Percentiles rank a stretch among this genome's conserved stretches.
phyloP scores from a whole-genome alignment of 2,797 vertebrate genomes.

The Anisognathus igniventris region DNA sequence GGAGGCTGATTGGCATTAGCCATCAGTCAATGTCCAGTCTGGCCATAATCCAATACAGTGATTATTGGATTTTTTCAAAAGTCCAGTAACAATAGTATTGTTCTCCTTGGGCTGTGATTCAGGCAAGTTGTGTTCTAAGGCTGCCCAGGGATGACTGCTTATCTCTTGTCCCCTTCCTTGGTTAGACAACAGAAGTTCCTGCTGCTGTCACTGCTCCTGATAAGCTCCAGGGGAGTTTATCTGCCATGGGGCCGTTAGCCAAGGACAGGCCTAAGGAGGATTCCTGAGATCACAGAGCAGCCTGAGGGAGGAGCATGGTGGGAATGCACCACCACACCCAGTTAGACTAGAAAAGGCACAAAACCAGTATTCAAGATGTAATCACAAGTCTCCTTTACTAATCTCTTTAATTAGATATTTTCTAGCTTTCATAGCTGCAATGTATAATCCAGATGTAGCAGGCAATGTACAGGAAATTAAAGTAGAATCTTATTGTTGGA shows the following conservation, averaged over 20 bases:
- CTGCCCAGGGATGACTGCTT: not conserved
- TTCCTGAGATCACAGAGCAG: not conserved
- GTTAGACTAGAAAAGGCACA: not conserved
- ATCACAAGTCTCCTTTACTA: not conserved
- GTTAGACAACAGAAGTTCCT: not conserved
- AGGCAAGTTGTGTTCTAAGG: not conserved
- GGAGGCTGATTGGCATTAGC: not conserved
- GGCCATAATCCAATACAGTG: accelerated
- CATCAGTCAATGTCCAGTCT: not conserved
- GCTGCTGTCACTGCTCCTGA: not conserved
- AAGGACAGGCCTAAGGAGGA: not conserved
- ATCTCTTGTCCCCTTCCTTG: not conserved
- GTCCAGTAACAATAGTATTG: not conserved
- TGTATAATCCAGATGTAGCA: not conserved
- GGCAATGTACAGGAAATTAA: not conserved
- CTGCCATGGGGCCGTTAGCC: not conserved
- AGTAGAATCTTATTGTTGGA: not conserved
- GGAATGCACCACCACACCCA: not conserved
- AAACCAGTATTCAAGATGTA: not conserved
- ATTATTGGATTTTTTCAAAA: not conserved
- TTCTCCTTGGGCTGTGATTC: not conserved
- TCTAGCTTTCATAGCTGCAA: not conserved
- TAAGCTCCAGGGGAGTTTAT: not conserved
- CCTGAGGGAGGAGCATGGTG: not conserved
- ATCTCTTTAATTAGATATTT: not conserved